A percentile compares a stretch with the other conserved stretches of the same genome.
Evolutionary conservation across 2,113 vertebrate species (phyloP).

Genomic region (Sceloporus undulatus): DNA sequence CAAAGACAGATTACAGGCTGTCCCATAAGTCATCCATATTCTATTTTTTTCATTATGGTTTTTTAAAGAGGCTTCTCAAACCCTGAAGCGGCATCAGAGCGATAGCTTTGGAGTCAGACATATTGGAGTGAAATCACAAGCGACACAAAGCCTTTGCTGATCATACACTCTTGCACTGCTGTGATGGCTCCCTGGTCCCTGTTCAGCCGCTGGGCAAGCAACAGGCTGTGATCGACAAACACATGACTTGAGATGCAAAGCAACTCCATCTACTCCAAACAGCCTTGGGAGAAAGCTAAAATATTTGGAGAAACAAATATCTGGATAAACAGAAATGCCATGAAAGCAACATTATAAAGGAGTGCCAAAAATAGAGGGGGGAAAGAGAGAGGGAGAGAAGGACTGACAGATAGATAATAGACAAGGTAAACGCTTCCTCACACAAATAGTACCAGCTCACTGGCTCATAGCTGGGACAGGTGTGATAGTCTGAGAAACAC

Average conservation of each 20-base stretch:
- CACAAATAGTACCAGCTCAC: neutral
- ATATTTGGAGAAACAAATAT: neutral
- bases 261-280: neutral
- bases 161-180: fast-evolving
- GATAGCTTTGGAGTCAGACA: neutral
- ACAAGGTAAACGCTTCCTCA: neutral
- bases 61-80: neutral
- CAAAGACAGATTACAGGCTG: neutral
- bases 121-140: neutral
- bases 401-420: neutral
- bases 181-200: neutral
- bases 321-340: neutral
- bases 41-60: neutral
- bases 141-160: neutral
- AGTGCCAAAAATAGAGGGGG: too few species aligned
- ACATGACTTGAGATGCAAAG: neutral
- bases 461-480: too few species aligned
- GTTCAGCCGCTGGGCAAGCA: neutral
- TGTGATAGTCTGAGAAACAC: too few species aligned
- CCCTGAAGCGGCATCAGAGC: conserved; percentile 2
- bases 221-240: neutral
- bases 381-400: fast-evolving
- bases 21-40: conserved; percentile 24
- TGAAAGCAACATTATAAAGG: neutral
- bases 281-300: neutral